Base-by-base conservation (phyloP, 2,797 vertebrate genomes). In the Atherinosoma microstoma region DNA sequence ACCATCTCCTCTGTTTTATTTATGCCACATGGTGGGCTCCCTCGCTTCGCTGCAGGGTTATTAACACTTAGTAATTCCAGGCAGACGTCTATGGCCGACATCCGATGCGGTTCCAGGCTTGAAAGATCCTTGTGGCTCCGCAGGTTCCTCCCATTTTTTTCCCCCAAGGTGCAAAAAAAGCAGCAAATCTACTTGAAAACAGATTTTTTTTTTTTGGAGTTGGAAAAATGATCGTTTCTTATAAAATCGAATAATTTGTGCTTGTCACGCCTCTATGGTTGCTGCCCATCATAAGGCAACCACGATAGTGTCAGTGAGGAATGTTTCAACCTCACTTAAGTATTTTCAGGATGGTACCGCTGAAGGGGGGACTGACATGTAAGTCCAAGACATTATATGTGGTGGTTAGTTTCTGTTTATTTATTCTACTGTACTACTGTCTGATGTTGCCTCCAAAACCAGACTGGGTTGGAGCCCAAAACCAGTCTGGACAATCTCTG, bases 11-110 rank as follows among this genome's bases (percentile, higher is more conserved):
- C 85, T 89, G 70, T 77, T 91, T 92, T 91, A 92, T 93, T 93
- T 87, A 84, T 88, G 85, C 89, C 90, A 90, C 91, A 91, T 83
- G 91, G 85, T 78, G 79, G 68, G 80, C 79, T 87, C 75, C 66
- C 67, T 81, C 58, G 72, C 83, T 76, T 78, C 76, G 12, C 81
- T 84, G 87, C 87, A 58, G 85, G 80, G 78, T 90, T 88, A 87
- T 91, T 91, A 89, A 86, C 91, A 78, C 91, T 85, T 72, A 29
- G 86, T 92, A 89, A 91, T 89, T 92, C 85, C 84, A 89, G 71
- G 82, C 89, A 83, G 84, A 82, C 80, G 67, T 57, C 84, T 73
- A 38, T 49, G 54, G 76, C 79, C 60, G 22, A 62, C 60, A 68
- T 64, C 76, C 24, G 61, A 73, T 75, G 91, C 77, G 75, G 79